Evolutionary conservation across 2,888 invertebrate genomes (phyloP), one percentile per base, ranked within the genome.

Genomic region (Lysandra bellargus): DNA sequence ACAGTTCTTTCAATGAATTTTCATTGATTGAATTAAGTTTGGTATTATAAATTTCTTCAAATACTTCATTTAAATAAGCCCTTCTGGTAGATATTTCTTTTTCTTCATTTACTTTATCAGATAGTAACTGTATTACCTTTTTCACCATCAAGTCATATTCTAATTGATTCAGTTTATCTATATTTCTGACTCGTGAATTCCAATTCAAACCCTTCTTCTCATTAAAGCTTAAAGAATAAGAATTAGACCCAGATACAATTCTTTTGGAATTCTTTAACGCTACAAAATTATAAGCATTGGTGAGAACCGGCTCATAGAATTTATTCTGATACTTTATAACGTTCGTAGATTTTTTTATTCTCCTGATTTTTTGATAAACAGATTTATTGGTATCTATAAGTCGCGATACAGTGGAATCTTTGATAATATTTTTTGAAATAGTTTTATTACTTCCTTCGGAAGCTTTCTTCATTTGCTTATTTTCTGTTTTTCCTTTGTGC

Each of bases 261-360:
- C 80, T 78, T 79, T 86, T 87, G 81, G 87, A 84, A 81, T 87
- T 89, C 1, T 86, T 86, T 33, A 92, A 83, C 5, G 93, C 82
- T 87, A 91, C 87, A 64, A 87, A 89, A 81, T 86, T 89, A 78
- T 88, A 89, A 0, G 90, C 90, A 64, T 82, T 85, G 80, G 83
- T 87, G 12, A 93, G 84, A 3, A 86, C 84, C 0, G 93, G 93
- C 84, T 94, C 93, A 0, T 83, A 81, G 1, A 80, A 78, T 1
- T 86, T 37, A 83, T 93, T 94, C 82, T 84, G 89, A 79, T 93
- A 93, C 83, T 90, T 92, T 0, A 91, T 87, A 61, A 94, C 81
- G 82, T 94, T 93, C 0, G 93, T 93, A 0, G 89, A 92, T 80
- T 94, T 94, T 49, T 83, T 90, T 80, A 93, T 93, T 78, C 83